Percentiles rank a stretch among this genome's conserved stretches.
These are phyloP conservation scores for Helicoverpa zea DNA, from an alignment of 1,140 invertebrate genomes.

Conservation along the genomic window DNA sequence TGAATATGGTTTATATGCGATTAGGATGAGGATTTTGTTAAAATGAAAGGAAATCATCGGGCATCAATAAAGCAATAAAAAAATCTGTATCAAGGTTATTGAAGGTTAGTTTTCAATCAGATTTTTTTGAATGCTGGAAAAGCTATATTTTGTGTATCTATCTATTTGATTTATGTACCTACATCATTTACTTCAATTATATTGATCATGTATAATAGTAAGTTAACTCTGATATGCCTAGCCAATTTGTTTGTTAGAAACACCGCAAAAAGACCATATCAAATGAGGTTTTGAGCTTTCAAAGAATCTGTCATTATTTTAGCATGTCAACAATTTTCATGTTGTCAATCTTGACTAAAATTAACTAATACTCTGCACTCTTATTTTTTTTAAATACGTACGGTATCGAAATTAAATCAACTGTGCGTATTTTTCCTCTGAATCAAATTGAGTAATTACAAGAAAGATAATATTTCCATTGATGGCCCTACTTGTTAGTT, in stretches of 20 bases:
- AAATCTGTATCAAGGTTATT: background rate
- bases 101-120: background rate
- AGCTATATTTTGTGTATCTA: slow-evolving; percentile 7
- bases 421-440: background rate
- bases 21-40: background rate
- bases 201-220: slow-evolving; percentile 6
- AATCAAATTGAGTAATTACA: background rate
- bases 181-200: slow-evolving; percentile 14
- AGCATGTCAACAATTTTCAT: too few relatives aligned
- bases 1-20: slow-evolving; percentile 17
- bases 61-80: slow-evolving; percentile 14
- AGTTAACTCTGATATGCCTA: slow-evolving; percentile 2
- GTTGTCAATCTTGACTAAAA: too few relatives aligned
- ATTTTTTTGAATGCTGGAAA: background rate
- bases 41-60: slow-evolving; percentile 1
- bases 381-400: too few relatives aligned
- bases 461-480: background rate
- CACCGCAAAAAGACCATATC: slow-evolving; percentile 2
- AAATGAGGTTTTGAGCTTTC: background rate
- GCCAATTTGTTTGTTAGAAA: background rate
- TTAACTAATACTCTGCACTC: too few relatives aligned
- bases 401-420: too few relatives aligned
- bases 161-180: background rate
- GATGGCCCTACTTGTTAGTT: slow-evolving; percentile 16
- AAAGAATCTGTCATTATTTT: too few relatives aligned